Evolutionary conservation across 2,888 invertebrate species (phyloP), one percentile per base, ranked within the genome.

Genomic region (Corythucha ciliata): DNA sequence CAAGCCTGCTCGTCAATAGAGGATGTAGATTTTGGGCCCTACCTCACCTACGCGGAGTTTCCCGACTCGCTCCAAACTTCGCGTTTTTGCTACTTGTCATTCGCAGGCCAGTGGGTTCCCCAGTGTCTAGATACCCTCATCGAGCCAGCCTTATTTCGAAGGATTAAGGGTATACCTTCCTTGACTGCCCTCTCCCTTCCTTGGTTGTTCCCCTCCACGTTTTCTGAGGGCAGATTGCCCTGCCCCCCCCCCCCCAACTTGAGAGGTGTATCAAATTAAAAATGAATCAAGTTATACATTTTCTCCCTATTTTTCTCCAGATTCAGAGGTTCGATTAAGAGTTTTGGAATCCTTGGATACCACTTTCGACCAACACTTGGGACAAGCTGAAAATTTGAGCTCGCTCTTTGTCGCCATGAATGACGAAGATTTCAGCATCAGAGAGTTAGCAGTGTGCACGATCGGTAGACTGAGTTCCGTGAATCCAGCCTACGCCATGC

Each of bases 401-500:
- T 87, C 90, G 0, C 73, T 98, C 8, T 92, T 96, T 64, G 84
- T 96, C 52, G 91, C 93, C 0, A 78, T 98, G 69, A 92, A 97
- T 69, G 98, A 99, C 68, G 97, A 98, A 69, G 83, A 90, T 59
- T 88, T 94, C 66, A 92, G 93, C 70, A 94, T 97, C 57, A 75
- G 97, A 25, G 96, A 97, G 68, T 71, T 92, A 40, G 90, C 94
- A 0, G 83, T 97, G 58, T 88, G 91, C 59, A 92, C 90, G 1
- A 85, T 97, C 49, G 97, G 96, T 0, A 73, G 94, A 51, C 70
- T 98, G 53, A 92, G 93, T 63, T 79, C 81, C 21, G 84, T 94
- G 66, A 99, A 99, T 72, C 98, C 98, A 0, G 96, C 97, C 0
- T 96, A 96, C 68, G 91, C 98, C 1, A 91, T 97, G 86, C 98